phyloP scores from a whole-genome alignment of 2,113 vertebrate genomes.

The Pleuronectes platessa region DNA sequence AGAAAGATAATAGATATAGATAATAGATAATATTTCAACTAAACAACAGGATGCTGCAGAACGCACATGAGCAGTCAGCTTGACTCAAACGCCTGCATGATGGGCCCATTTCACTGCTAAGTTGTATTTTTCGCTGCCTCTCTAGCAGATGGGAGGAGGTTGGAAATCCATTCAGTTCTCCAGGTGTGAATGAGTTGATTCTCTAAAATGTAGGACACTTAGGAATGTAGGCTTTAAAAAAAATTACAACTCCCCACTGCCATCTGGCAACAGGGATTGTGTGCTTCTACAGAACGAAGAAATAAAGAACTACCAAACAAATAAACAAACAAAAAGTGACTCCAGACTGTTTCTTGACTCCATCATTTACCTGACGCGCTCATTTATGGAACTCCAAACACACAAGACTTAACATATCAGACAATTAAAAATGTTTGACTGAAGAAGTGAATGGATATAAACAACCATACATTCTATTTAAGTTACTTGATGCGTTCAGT shows the following conservation, averaged over 20 bases:
- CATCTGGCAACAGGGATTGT: too few species aligned
- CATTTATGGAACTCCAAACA: not conserved
- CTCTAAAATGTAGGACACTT: constrained; percentile 12
- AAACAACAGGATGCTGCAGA: constrained; percentile 28
- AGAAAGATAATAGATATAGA: not conserved
- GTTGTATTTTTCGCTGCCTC: too few species aligned
- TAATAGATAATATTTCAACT: not conserved
- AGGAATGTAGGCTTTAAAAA: not conserved
- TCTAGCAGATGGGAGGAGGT: too few species aligned
- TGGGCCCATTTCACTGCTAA: constrained; percentile 13
- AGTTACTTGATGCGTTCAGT: too few species aligned
- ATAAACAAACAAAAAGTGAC: not conserved
- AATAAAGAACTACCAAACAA: too few species aligned
- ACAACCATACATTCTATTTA: too few species aligned
- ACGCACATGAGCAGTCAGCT: constrained; percentile 4
- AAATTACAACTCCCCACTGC: too few species aligned
- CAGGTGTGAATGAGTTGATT: constrained; percentile 21
- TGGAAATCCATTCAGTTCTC: not conserved
- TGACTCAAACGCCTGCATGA: not conserved
- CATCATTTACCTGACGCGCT: not conserved
- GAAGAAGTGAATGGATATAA: too few species aligned
- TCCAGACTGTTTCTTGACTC: not conserved
- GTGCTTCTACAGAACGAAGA: too few species aligned
- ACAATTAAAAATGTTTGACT: too few species aligned
- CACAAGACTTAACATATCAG: too few species aligned